These are phyloP conservation scores for Plotosus lineatus DNA, from an alignment of 2,113 vertebrate species.

Conservation along the genomic window DNA sequence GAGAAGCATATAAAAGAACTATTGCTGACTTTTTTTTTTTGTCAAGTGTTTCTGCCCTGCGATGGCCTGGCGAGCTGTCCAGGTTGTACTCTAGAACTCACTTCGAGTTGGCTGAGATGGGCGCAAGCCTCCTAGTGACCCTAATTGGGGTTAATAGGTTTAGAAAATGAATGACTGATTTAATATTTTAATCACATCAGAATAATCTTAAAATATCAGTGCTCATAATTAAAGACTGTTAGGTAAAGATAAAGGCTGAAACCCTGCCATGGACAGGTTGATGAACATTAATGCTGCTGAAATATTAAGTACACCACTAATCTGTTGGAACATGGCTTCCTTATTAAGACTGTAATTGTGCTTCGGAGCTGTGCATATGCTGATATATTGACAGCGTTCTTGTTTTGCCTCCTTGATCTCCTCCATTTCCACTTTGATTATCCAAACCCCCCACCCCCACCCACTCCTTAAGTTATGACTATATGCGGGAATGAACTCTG, in stretches of 20 bases:
- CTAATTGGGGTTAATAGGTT: too few species aligned
- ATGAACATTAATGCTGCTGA: background rate
- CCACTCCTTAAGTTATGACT: background rate
- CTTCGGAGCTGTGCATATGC: background rate
- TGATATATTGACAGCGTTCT: background rate
- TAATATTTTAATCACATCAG: background rate
- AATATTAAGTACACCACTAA: background rate
- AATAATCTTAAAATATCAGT: background rate
- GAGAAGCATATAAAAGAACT: too few species aligned
- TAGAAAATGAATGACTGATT: too few species aligned
- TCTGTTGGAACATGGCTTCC: background rate
- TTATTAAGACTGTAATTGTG: background rate
- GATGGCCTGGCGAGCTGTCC: too few species aligned
- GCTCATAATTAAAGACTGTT: background rate
- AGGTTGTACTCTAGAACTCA: too few species aligned
- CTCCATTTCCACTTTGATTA: background rate
- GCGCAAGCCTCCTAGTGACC: too few species aligned
- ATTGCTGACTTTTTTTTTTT: too few species aligned
- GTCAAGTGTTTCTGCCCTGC: too few species aligned
- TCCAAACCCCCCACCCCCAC: too few species aligned
- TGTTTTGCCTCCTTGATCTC: constrained; percentile 1
- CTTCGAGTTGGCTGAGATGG: too few species aligned
- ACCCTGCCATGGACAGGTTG: background rate
- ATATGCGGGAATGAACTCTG: background rate
- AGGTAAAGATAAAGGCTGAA: background rate